Percentiles rank a stretch among this genome's conserved stretches.
These are phyloP conservation scores for Drosophila anomalata DNA, from an alignment of 2,888 invertebrate genomes.

Conservation along the genomic window DNA sequence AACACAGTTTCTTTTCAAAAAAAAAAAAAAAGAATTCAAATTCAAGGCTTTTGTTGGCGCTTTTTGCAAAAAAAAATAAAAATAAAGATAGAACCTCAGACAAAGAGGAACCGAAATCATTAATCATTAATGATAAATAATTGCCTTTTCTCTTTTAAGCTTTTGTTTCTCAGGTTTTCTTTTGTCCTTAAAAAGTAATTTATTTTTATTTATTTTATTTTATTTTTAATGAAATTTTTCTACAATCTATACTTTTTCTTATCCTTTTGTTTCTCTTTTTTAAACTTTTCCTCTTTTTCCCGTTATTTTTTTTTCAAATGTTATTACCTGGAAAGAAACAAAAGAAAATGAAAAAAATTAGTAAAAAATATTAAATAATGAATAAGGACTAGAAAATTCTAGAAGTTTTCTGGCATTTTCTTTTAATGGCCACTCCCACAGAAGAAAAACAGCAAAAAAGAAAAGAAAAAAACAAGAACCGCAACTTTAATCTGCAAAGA, in stretches of 20 bases:
- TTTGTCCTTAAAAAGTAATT: not conserved
- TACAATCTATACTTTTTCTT: not conserved
- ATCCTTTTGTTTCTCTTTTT: not conserved
- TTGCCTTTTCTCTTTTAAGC: not conserved
- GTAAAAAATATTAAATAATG: not conserved
- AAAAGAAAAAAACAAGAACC: not conserved
- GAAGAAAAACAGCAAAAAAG: not conserved
- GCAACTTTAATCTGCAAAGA: constrained; percentile 10
- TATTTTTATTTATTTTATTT: constrained; percentile 7
- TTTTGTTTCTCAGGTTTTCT: not conserved
- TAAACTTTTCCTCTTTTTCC: not conserved
- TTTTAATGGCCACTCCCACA: constrained; percentile 6
- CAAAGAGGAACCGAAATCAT: constrained; percentile 18
- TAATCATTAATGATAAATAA: constrained; percentile 29
- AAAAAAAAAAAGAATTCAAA: constrained; percentile 4
- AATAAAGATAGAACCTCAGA: constrained; percentile 26
- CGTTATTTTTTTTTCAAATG: constrained; percentile 42
- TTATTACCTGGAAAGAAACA: constrained; percentile 64
- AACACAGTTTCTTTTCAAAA: no score
- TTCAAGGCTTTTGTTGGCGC: constrained; percentile 11
- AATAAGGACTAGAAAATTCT: not conserved
- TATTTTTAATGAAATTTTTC: not conserved
- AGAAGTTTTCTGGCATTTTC: not conserved
- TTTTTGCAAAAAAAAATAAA: constrained; percentile 26
- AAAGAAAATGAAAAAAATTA: constrained; percentile 18